Evolutionary conservation across 2,797 vertebrate species (phyloP).

Genomic region (Urophycis tenuis): DNA sequence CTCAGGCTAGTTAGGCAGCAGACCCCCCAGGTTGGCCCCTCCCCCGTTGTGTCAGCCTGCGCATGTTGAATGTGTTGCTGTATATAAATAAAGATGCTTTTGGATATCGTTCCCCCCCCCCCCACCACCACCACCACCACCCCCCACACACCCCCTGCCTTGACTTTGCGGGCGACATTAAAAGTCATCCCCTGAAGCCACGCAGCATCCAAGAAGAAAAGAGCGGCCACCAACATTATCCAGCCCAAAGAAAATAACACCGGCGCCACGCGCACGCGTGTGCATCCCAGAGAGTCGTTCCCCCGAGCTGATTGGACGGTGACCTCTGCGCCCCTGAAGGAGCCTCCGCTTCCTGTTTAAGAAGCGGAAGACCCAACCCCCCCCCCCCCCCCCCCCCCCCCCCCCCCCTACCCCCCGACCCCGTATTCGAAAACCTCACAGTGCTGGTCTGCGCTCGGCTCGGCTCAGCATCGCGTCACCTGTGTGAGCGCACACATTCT

Average conservation of each 20-base stretch:
- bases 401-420: no score
- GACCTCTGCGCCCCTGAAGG: slow-evolving; percentile 20
- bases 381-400: no score
- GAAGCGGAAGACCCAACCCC: no score
- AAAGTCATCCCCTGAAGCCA: slow-evolving; percentile 30
- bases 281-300: slow-evolving; percentile 45
- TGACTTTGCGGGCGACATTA: slow-evolving; percentile 55
- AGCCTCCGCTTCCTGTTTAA: not conserved
- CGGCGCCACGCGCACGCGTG: slow-evolving; percentile 28
- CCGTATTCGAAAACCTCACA: not conserved
- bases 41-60: slow-evolving; percentile 42
- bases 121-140: no score
- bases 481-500: slow-evolving; percentile 25
- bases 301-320: slow-evolving; percentile 16
- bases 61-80: slow-evolving; percentile 43
- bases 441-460: not conserved
- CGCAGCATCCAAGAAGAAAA: slow-evolving; percentile 3
- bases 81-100: slow-evolving; percentile 59
- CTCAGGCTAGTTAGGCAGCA: slow-evolving; percentile 51
- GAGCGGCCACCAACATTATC: not conserved
- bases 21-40: slow-evolving; percentile 34
- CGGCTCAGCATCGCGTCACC: not conserved
- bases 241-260: no score
- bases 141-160: no score
- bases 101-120: slow-evolving; percentile 46